A percentile compares a stretch with the other conserved stretches of the same genome.
Conservation (phyloP, 2,888 invertebrate species). For the Ditylenchus weischeri region DNA sequence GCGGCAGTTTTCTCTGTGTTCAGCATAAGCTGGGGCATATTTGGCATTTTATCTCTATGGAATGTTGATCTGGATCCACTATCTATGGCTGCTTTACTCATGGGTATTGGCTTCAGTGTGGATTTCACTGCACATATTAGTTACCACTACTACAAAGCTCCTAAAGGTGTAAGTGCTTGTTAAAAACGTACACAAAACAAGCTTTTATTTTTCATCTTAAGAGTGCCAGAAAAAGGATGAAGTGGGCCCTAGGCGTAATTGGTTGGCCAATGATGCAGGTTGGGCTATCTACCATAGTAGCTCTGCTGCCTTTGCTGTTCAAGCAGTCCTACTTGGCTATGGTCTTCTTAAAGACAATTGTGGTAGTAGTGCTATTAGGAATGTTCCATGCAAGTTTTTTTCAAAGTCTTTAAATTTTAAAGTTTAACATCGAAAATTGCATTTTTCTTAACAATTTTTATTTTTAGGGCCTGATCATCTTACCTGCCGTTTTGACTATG, state of each 20-base stretch:
- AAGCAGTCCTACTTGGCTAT: slow-evolving; percentile 54
- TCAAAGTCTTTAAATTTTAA: too few species aligned
- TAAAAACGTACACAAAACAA: background rate
- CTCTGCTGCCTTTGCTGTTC: slow-evolving; percentile 48
- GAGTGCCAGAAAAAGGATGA: slow-evolving; percentile 42
- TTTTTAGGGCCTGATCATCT: slow-evolving; percentile 35
- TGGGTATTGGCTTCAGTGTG: slow-evolving; percentile 55
- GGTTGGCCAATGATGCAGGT: slow-evolving; percentile 53
- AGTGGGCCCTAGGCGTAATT: slow-evolving; percentile 45
- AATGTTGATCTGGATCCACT: slow-evolving; percentile 57
- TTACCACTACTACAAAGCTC: slow-evolving; percentile 52
- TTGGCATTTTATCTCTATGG: slow-evolving; percentile 49
- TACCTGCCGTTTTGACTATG: slow-evolving; percentile 48
- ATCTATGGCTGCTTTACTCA: slow-evolving; percentile 47
- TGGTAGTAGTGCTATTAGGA: slow-evolving; percentile 49
- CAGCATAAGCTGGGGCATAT: slow-evolving; percentile 40
- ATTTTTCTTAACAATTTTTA: too few species aligned
- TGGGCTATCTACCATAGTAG: slow-evolving; percentile 52
- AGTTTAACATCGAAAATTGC: background rate
- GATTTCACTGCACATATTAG: slow-evolving; percentile 54
- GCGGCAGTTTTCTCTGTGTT: slow-evolving; percentile 49
- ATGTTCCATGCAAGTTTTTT: slow-evolving; percentile 42
- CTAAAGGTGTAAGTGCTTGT: slow-evolving; percentile 33
- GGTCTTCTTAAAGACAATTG: slow-evolving; percentile 52
- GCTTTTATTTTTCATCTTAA: slow-evolving; percentile 20